Percentiles rank a stretch among this genome's conserved stretches.
phyloP scores from a whole-genome alignment of 2,113 vertebrate species.

The Microcebus tavaratra region DNA sequence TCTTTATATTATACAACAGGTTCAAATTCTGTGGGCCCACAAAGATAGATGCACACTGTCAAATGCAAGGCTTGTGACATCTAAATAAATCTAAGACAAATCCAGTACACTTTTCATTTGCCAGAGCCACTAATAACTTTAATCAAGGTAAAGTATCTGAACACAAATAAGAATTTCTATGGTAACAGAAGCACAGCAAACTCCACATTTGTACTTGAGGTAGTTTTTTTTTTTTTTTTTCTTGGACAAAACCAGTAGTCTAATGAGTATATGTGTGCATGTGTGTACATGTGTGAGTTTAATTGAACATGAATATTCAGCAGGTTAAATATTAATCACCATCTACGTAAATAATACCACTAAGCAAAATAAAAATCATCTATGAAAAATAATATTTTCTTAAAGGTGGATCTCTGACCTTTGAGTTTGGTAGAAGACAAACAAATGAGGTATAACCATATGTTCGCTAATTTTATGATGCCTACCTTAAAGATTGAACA shows the following conservation, averaged over 20 bases:
- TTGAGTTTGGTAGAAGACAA: neutral
- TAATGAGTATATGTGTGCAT: neutral
- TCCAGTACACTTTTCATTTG: neutral
- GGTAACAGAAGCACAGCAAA: neutral
- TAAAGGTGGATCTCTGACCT: neutral
- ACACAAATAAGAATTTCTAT: constrained; percentile 1
- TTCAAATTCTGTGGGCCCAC: neutral
- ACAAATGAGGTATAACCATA: neutral
- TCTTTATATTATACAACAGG: neutral
- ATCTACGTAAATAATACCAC: neutral
- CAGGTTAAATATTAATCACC: neutral
- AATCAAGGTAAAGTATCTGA: neutral
- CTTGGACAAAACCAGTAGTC: neutral
- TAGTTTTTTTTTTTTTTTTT: neutral
- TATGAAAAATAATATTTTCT: neutral
- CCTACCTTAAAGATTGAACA: constrained; percentile 36
- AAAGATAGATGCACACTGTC: neutral
- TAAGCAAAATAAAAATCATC: neutral
- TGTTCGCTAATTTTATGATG: constrained; percentile 51
- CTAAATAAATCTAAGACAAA: neutral
- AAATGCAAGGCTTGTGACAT: neutral
- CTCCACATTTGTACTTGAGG: neutral
- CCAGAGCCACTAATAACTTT: neutral
- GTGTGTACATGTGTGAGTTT: neutral
- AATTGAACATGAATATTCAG: neutral